Evolutionary conservation across 30 jellyfish, hydroid and myxozoan species (phyloP).

Genomic region (Phacellophora camtschatica): DNA sequence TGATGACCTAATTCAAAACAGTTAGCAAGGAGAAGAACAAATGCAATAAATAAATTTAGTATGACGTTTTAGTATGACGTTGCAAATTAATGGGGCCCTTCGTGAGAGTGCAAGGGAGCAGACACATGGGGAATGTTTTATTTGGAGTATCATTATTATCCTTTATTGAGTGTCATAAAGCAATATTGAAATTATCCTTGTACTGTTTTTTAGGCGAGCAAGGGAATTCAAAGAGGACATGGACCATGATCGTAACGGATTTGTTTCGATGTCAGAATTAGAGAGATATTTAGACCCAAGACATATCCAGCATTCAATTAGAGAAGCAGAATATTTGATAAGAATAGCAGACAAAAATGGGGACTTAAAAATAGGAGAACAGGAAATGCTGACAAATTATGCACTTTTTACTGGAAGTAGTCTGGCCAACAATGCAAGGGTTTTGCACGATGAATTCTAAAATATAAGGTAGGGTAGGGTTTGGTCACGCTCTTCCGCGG

Average conservation of each 20-base stretch:
- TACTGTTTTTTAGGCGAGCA: conserved; percentile 57
- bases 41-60: no score
- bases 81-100: no score
- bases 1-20: no score
- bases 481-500: no score
- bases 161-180: no score
- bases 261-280: conserved; percentile 72
- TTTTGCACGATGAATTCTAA: conserved; percentile 88
- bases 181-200: no score
- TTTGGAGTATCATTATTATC: no score
- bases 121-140: no score
- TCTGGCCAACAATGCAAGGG: conserved; percentile 70
- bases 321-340: conserved; percentile 78
- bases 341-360: conserved; percentile 74
- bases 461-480: neutral
- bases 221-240: conserved; percentile 85
- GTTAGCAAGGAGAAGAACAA: no score
- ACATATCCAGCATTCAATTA: conserved; percentile 78
- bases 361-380: conserved; percentile 71
- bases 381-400: conserved; percentile 81
- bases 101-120: no score
- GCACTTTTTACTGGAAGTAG: conserved; percentile 89
- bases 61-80: no score
- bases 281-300: conserved; percentile 83
- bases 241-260: conserved; percentile 89